Evolutionary conservation across 92 coral and sea anemone genomes (phyloP), one percentile per base, ranked within the genome.

Genomic region (Plumapathes pennacea): DNA sequence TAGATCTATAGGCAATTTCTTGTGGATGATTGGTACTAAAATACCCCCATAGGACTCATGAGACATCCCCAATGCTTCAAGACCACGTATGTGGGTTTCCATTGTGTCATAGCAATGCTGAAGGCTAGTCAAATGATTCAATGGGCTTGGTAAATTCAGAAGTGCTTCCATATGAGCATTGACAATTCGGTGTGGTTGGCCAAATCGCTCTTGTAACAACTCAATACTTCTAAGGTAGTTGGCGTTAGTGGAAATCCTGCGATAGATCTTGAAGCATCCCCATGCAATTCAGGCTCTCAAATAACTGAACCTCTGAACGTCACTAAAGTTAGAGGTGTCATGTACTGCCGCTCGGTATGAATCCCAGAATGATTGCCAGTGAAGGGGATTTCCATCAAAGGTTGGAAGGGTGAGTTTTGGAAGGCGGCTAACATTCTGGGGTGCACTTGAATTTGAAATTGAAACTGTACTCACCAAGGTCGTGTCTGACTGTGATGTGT

Each of bases 31-130:
- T 24, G 76, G 83, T 8, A 76, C 46, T 28, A 58, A 62, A 48
- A 76, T 60, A 67, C 57, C 76, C 48, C 72, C 84, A 25, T 68
- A 55, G 12, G 69, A 2, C 38, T 50, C 68, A 17, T 50, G 74
- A 5, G 71, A 29, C 34, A 38, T 55, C 26, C 80, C 49, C 15
- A 72, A 63, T 18, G 76, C 41, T 52, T 27, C 42, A 8, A 66
- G 52, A 10, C 74, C 74, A 10, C 54, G 28, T 2, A 66, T 57
- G 32, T 66, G 54, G 31, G 24, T 53, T 66, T 66, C 64, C 39
- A 66, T 38, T 21, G 63, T 53, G 62, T 53, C 40, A 21, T 66
- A 66, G 37, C 25, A 66, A 21, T 11, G 10, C 19, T 50, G 50
- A 25, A 54, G 37, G 61, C 61, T 54, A 28, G 45, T 30, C 20